Evolutionary conservation across 2,888 invertebrate genomes (phyloP).

Genomic region (Cephus pulcher): DNA sequence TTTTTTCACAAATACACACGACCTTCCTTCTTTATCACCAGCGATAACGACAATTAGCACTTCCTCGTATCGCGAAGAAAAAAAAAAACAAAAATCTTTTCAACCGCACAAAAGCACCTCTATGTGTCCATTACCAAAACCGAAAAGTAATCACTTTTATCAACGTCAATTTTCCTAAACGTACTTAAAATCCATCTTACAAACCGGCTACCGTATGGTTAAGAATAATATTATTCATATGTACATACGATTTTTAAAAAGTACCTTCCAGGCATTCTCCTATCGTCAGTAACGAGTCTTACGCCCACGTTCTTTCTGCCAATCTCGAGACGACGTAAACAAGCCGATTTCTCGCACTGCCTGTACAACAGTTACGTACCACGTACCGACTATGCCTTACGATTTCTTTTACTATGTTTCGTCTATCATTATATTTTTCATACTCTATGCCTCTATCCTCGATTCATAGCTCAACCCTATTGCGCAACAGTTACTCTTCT

Average conservation of each 20-base stretch:
- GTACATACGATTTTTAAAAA: background rate
- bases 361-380: background rate
- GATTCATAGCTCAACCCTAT: too few species aligned
- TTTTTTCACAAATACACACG: background rate
- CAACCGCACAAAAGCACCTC: background rate
- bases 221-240: background rate
- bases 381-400: background rate
- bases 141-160: background rate
- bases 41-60: background rate
- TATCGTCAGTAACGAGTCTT: background rate
- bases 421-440: background rate
- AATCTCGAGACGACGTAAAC: background rate
- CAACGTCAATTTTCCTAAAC: background rate
- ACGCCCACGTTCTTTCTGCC: background rate
- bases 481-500: background rate
- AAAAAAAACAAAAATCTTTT: background rate
- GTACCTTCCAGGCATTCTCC: background rate
- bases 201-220: background rate
- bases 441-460: background rate
- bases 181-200: background rate
- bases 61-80: background rate
- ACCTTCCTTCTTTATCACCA: background rate
- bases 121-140: background rate
- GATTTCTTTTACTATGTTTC: background rate
- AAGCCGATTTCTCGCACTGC: background rate